Base-by-base conservation (phyloP, 1,140 invertebrate genomes). In the Cataglyphis hispanica region DNA sequence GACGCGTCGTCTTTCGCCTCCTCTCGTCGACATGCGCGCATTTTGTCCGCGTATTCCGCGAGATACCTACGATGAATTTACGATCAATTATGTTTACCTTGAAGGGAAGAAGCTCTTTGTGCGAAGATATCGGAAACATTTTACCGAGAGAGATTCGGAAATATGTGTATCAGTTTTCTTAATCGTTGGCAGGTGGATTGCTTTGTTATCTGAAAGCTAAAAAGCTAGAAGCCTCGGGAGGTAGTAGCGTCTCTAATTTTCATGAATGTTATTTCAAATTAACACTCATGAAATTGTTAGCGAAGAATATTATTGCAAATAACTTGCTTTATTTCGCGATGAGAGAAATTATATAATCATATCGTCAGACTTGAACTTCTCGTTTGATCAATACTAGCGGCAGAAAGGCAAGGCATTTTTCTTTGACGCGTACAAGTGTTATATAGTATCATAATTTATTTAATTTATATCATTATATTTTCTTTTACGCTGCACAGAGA, bases 1-100 rank as follows among this genome's bases (percentile, higher is more conserved):
- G 31, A 72, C n/a, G 66, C 76, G 31, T 46, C 76, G 31, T 46
- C 75, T 60, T 84, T 83, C 66, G 80, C 84, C 84, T 61, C 64
- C 78, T 43, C 46, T 50, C 22, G 34, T 10, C 50, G 53, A 19
- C 16, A 50, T 19, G 46, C 37, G 8, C 22, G 53, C 53, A 19
- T 43, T 72, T 61, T 25, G 34, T 34, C 25, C 19, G 27, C 40
- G 25, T 58, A 74, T 58, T 83, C 27, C 67, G 22, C 11, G 22
- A 67, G 63, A 69, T 50, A 50, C 13, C 46, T 16, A 66, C 25
- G 19, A 7, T 37, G n/a, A 61, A 72, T 19, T 46, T 46, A 7
- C 0, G n/a, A 40, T n/a, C 34, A 25, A 60, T 72, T 70, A 43
- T 37, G 8, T 37, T 19, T 31, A 27, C 25, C n/a, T 37, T 22